Conservation (phyloP, 2,797 vertebrate species). For the Vultur gryphus region DNA sequence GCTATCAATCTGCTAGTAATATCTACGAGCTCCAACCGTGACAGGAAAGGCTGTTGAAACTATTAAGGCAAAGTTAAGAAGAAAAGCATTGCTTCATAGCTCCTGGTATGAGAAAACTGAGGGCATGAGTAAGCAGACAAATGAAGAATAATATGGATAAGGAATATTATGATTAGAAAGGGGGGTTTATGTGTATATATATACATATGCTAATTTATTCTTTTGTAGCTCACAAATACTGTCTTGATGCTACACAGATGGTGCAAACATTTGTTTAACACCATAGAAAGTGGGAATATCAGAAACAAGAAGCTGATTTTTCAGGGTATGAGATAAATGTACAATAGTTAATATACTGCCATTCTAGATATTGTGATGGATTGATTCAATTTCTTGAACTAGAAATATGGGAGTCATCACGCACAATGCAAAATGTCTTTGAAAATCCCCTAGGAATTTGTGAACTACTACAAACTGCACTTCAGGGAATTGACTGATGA, state of each 20-base stretch:
- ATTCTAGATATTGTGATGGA: background rate
- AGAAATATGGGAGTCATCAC: background rate
- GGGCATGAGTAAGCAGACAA: background rate
- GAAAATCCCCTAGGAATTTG: background rate
- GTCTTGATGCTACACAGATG: background rate
- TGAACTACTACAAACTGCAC: background rate
- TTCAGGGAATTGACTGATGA: background rate
- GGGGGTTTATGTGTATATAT: background rate
- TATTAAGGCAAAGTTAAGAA: background rate
- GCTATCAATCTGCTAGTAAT: background rate
- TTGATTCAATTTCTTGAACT: background rate
- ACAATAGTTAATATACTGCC: background rate
- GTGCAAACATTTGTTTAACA: background rate
- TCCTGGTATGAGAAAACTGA: background rate
- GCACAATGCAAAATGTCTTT: background rate
- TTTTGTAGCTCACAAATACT: background rate
- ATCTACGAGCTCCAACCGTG: background rate
- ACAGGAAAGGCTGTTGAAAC: background rate
- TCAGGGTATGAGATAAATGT: background rate
- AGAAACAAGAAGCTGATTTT: background rate
- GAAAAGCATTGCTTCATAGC: background rate
- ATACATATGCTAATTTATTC: background rate
- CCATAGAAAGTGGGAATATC: background rate
- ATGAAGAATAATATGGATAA: background rate
- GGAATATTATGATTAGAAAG: background rate